phyloP scores from a whole-genome alignment of 2,888 invertebrate genomes.

The Kryphioiulus occultus region DNA sequence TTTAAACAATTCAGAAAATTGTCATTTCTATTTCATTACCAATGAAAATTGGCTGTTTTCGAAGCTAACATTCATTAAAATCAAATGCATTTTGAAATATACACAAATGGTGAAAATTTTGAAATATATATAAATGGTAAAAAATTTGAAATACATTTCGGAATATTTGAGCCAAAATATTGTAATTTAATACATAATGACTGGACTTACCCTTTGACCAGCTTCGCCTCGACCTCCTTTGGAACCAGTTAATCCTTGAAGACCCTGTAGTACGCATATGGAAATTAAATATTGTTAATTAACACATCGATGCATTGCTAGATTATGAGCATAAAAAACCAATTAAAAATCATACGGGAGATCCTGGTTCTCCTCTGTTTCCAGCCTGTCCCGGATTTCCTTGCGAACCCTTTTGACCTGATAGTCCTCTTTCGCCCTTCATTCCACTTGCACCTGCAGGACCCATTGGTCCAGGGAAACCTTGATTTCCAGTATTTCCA shows the following conservation, averaged over 20 bases:
- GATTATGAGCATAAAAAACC: neutral
- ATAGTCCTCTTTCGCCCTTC: constrained; percentile 77
- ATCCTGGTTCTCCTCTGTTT: constrained; percentile 58
- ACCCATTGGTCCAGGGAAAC: constrained; percentile 71
- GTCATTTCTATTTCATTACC: neutral
- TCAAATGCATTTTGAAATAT: neutral
- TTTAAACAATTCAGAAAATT: neutral
- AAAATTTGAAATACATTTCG: no score
- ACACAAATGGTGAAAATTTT: no score
- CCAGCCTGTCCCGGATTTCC: constrained; percentile 72
- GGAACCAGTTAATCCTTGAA: constrained; percentile 72
- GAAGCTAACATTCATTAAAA: neutral
- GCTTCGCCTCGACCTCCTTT: constrained; percentile 80
- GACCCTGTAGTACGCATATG: constrained; percentile 65
- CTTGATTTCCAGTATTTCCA: constrained; percentile 74
- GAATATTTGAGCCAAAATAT: no score
- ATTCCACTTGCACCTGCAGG: constrained; percentile 73
- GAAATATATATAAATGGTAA: no score
- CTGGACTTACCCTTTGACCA: constrained; percentile 67
- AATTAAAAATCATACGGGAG: constrained; percentile 46
- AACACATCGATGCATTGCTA: neutral
- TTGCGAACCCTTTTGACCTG: constrained; percentile 77
- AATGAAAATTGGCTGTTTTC: neutral
- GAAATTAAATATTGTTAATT: neutral
- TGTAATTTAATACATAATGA: neutral